A percentile compares a stretch with the other conserved stretches of the same genome.
Conservation (phyloP, 2,888 invertebrate species). For the Mesopsocus fuscifrons region DNA sequence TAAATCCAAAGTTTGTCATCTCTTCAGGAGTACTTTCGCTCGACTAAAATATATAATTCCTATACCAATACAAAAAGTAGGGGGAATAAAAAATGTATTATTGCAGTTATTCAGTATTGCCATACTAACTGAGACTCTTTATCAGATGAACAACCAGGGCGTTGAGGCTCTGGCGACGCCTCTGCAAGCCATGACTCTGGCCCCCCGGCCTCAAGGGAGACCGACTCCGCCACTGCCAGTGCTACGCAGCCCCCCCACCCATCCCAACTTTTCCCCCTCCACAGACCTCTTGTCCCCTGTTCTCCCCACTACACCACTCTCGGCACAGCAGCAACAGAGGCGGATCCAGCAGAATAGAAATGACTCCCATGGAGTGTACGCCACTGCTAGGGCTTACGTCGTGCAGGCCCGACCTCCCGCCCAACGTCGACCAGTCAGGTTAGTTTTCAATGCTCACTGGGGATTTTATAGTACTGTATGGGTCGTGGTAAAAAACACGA, state of each 20-base stretch:
- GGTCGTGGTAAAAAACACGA: no score
- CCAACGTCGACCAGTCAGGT: constrained; percentile 1
- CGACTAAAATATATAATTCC: no score
- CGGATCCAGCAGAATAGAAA: constrained; percentile 1
- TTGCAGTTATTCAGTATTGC: no score
- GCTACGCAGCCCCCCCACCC: background rate
- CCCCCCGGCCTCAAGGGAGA: background rate
- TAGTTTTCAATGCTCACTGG: background rate
- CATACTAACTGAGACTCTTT: no score
- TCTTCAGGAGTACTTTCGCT: no score
- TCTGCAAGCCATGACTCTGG: background rate
- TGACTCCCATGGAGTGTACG: background rate
- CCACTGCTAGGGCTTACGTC: constrained; percentile 4
- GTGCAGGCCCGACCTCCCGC: constrained; percentile 5
- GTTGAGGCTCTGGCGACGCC: background rate
- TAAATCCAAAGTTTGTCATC: no score
- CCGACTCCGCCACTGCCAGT: constrained; percentile 1
- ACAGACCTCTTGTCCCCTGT: constrained; percentile 2
- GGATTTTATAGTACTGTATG: background rate
- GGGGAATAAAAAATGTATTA: no score
- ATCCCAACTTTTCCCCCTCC: constrained; percentile 2
- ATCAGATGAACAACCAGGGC: background rate
- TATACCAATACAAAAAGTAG: no score
- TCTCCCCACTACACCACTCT: background rate
- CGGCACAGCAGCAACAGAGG: constrained; percentile 6